phyloP scores from a whole-genome alignment of 1,140 invertebrate species.

The Drosophila saltans region DNA sequence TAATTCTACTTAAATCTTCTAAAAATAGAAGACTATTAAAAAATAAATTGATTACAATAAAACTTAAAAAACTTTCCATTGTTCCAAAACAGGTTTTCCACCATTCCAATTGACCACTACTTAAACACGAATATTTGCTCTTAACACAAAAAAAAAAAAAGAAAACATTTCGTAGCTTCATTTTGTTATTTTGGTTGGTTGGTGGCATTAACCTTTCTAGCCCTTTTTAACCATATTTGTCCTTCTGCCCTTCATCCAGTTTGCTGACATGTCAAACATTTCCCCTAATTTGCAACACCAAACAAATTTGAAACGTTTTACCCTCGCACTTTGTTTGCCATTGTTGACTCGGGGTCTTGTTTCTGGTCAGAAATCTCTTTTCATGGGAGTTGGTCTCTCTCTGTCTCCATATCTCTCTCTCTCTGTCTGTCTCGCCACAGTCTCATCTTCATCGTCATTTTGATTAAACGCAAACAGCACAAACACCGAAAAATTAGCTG shows the following conservation, averaged over 20 bases:
- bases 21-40: no score
- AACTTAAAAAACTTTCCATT: no score
- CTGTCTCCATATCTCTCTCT: not conserved
- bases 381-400: not conserved
- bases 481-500: constrained; percentile 66
- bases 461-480: constrained; percentile 77
- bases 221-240: not conserved
- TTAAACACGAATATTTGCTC: no score
- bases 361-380: constrained; percentile 7
- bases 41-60: no score
- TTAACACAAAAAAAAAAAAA: no score
- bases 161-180: not conserved
- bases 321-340: not conserved
- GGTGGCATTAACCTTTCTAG: not conserved
- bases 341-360: not conserved
- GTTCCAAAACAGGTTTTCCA: not conserved
- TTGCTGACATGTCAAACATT: constrained; percentile 12
- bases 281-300: constrained; percentile 7
- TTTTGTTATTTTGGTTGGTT: not conserved
- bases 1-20: no score
- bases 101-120: no score
- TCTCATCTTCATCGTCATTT: constrained; percentile 58
- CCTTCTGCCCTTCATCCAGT: not conserved
- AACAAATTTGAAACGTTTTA: constrained; percentile 9
- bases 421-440: not conserved